Conservation (phyloP, 1,140 invertebrate species). For the Drosophila ambigua region DNA sequence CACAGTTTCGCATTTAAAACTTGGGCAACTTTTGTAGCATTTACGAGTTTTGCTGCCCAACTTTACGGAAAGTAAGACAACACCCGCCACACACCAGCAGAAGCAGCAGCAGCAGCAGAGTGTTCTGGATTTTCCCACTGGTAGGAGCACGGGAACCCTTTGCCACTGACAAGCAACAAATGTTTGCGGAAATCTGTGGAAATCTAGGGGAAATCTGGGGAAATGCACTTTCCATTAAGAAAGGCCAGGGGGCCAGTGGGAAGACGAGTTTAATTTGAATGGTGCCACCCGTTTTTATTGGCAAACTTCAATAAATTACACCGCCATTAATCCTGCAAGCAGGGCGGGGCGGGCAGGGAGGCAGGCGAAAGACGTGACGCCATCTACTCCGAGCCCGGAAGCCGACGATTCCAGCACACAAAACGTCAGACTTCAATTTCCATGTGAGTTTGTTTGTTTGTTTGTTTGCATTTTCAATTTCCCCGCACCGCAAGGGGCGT, state of each 20-base stretch:
- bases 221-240: conserved; percentile 60
- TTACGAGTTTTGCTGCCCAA: conserved; percentile 45
- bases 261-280: conserved; percentile 58
- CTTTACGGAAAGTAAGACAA: conserved; percentile 25
- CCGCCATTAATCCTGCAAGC: conserved; percentile 59
- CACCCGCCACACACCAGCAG: not conserved
- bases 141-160: not conserved
- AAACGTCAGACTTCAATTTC: conserved; percentile 57
- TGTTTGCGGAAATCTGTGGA: conserved; percentile 59
- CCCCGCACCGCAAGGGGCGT: conserved; percentile 14
- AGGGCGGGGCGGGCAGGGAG: conserved; percentile 5
- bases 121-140: no score
- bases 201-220: conserved; percentile 50
- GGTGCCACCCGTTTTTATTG: conserved; percentile 51
- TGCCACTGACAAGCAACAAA: conserved; percentile 65
- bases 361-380: conserved; percentile 33
- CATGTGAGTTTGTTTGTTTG: conserved; percentile 49
- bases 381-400: conserved; percentile 21
- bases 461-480: conserved; percentile 68
- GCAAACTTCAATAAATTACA: conserved; percentile 63
- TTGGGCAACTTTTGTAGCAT: conserved; percentile 64
- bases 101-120: no score
- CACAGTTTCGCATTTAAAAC: conserved; percentile 56
- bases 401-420: conserved; percentile 43
- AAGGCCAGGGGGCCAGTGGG: not conserved